Evolutionary conservation across 1,140 invertebrate genomes (phyloP).

Genomic region (Coptotermes formosanus): DNA sequence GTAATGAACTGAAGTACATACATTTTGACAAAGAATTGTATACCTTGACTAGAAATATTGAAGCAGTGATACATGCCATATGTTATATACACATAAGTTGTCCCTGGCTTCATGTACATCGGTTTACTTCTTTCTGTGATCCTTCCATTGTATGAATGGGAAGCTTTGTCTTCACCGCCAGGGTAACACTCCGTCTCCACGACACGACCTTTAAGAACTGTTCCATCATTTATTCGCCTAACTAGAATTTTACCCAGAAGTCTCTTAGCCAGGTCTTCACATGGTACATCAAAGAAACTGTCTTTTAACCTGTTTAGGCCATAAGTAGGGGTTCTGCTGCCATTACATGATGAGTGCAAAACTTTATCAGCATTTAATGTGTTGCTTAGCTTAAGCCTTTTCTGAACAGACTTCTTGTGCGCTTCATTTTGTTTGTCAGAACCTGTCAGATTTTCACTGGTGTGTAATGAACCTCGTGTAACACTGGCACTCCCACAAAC

Average conservation of each 20-base stretch:
- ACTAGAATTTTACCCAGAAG: conserved; percentile 68
- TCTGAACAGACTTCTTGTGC: not conserved
- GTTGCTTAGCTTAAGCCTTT: not conserved
- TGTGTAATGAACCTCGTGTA: not conserved
- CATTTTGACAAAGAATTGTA: too few relatives aligned
- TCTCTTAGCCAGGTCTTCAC: conserved; percentile 55
- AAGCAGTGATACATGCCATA: conserved; percentile 84
- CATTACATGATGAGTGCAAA: not conserved
- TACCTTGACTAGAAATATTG: conserved; percentile 76
- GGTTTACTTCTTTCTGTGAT: conserved; percentile 66
- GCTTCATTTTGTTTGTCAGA: not conserved
- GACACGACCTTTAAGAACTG: conserved; percentile 62
- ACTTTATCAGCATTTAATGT: not conserved
- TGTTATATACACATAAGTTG: conserved; percentile 75
- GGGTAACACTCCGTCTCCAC: conserved; percentile 80
- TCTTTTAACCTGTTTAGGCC: conserved; percentile 30
- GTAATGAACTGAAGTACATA: too few relatives aligned
- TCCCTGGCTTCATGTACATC: conserved; percentile 81
- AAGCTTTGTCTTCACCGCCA: conserved; percentile 69
- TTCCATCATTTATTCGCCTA: conserved; percentile 54
- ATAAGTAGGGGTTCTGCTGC: not conserved
- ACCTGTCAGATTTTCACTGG: not conserved
- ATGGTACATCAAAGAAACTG: conserved; percentile 49
- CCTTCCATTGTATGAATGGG: conserved; percentile 66
- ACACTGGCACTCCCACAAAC: not conserved